Conservation (phyloP, 2,797 vertebrate genomes). For the Characodon lateralis region DNA sequence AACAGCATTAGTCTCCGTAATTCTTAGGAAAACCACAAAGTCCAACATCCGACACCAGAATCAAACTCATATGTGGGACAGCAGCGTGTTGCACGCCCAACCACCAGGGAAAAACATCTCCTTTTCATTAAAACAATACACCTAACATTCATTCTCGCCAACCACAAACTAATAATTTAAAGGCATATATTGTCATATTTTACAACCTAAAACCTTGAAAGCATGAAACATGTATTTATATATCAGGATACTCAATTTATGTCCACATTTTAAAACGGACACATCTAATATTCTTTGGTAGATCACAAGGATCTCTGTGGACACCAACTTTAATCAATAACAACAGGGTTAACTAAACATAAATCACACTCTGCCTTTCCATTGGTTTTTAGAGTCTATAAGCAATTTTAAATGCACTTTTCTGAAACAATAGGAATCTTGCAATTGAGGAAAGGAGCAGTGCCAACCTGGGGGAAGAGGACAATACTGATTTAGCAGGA, state of each 20-base stretch:
- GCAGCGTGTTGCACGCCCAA: neutral
- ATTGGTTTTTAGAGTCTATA: neutral
- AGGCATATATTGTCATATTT: neutral
- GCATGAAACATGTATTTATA: neutral
- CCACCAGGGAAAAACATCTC: constrained; percentile 38
- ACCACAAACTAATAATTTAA: constrained; percentile 34
- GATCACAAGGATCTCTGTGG: neutral
- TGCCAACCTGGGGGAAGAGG: neutral
- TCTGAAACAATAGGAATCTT: neutral
- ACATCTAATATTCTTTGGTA: neutral
- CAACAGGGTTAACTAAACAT: neutral
- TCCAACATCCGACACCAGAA: constrained; percentile 57
- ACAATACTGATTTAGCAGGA: too few relatives aligned
- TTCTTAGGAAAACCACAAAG: constrained; percentile 41
- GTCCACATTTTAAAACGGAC: neutral
- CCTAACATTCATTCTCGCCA: constrained; percentile 13
- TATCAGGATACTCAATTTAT: neutral
- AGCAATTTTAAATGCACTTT: neutral
- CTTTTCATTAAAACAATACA: constrained; percentile 41
- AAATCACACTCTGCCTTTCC: neutral
- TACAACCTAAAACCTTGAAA: neutral
- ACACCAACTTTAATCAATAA: neutral
- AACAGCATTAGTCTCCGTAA: constrained; percentile 58
- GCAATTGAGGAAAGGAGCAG: neutral
- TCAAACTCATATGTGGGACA: constrained; percentile 54